Conservation (phyloP, 2,113 vertebrate species). For the Noturus placidus region DNA sequence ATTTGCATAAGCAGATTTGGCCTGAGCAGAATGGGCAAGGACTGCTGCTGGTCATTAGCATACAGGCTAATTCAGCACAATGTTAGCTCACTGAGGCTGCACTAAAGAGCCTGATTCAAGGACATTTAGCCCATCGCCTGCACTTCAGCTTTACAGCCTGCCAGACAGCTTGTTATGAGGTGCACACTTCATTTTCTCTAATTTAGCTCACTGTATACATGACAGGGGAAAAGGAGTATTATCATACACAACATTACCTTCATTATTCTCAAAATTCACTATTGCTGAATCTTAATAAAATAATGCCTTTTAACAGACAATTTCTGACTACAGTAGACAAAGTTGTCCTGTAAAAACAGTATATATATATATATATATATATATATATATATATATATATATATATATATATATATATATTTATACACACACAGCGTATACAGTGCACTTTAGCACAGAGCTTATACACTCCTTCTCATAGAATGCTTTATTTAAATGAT, state of each 20-base stretch:
- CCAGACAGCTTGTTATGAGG: slow-evolving; percentile 86
- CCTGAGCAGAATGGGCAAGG: slow-evolving; percentile 76
- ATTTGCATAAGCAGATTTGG: slow-evolving; percentile 95
- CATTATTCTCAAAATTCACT: not conserved
- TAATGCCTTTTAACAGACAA: not conserved
- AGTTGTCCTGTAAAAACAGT: not conserved
- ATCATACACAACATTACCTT: slow-evolving; percentile 13
- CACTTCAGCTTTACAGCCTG: slow-evolving; percentile 77
- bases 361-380: no score
- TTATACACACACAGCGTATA: no score
- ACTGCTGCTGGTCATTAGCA: slow-evolving; percentile 85
- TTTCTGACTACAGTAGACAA: not conserved
- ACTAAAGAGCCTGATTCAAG: slow-evolving; percentile 89
- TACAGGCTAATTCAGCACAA: slow-evolving; percentile 88
- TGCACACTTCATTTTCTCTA: slow-evolving; percentile 64
- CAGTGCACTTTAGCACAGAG: not conserved
- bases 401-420: no score
- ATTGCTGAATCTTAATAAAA: not conserved
- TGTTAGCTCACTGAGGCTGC: slow-evolving; percentile 85
- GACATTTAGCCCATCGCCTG: slow-evolving; percentile 83
- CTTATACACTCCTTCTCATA: not conserved
- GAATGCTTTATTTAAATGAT: not conserved
- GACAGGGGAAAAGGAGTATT: slow-evolving; percentile 29
- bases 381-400: no score
- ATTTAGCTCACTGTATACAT: slow-evolving; percentile 51